These are phyloP conservation scores for Jacana jacana DNA, from an alignment of 2,113 vertebrate genomes.

Conservation along the genomic window DNA sequence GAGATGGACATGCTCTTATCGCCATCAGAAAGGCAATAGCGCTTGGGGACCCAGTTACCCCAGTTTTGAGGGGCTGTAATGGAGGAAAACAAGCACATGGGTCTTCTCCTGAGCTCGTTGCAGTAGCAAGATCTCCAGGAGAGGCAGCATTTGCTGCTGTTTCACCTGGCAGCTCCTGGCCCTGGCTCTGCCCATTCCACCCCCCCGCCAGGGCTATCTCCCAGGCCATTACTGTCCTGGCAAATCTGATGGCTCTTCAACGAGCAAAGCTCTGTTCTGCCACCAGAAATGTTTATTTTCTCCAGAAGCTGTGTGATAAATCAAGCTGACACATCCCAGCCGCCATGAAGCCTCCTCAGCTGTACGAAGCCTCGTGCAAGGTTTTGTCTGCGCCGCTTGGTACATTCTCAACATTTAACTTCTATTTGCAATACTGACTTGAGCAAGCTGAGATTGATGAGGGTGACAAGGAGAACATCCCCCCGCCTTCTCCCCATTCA, in stretches of 20 bases:
- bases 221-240: neutral
- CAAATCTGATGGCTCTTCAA: neutral
- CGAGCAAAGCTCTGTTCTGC: neutral
- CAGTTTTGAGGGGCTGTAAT: neutral
- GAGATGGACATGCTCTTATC: neutral
- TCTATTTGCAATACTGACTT: neutral
- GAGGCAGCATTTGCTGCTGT: neutral
- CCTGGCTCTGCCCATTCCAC: neutral
- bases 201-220: neutral
- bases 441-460: constrained; percentile 33
- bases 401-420: constrained; percentile 14
- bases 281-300: constrained; percentile 24
- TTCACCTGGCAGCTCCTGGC: neutral
- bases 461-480: neutral
- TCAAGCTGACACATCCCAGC: constrained; percentile 40
- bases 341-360: neutral
- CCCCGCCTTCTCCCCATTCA: neutral
- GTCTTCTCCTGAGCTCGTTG: rapidly evolving
- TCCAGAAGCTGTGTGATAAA: constrained; percentile 18
- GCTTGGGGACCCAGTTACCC: neutral
- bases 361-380: neutral
- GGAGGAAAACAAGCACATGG: neutral
- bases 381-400: neutral
- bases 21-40: neutral
- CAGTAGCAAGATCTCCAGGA: neutral